A percentile compares a stretch with the other conserved stretches of the same genome.
phyloP scores from a whole-genome alignment of 2,113 vertebrate genomes.

The Marcusenius ussheri region DNA sequence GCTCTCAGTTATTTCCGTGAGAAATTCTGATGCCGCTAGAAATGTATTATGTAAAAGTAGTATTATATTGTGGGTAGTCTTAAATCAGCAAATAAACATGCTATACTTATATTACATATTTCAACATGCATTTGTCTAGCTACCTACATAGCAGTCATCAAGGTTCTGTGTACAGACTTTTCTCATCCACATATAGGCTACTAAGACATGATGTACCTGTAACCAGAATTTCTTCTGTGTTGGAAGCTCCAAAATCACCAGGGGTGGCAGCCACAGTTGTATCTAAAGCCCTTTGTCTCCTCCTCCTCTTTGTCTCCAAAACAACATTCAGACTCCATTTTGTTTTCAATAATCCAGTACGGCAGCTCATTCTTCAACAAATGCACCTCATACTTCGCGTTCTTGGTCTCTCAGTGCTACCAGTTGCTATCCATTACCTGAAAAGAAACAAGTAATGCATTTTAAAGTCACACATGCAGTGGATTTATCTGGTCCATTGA shows the following conservation, averaged over 20 bases:
- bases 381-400: background rate
- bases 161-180: background rate
- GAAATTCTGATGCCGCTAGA: background rate
- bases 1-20: background rate
- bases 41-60: background rate
- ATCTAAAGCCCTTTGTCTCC: background rate
- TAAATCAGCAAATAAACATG: background rate
- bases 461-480: background rate
- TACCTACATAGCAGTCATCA: background rate
- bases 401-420: background rate
- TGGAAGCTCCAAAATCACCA: background rate
- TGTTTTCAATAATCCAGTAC: constrained; percentile 4
- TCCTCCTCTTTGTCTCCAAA: constrained; percentile 8
- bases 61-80: background rate
- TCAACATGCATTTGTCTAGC: background rate
- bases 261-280: background rate
- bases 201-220: background rate
- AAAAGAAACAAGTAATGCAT: background rate
- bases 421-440: background rate
- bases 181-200: background rate
- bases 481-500: constrained; percentile 1
- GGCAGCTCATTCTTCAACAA: constrained; percentile 1
- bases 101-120: background rate
- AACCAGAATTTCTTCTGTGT: background rate
- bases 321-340: constrained; percentile 2